Evolutionary conservation across 1,140 invertebrate genomes (phyloP).

Genomic region (Drosophila neocordata): DNA sequence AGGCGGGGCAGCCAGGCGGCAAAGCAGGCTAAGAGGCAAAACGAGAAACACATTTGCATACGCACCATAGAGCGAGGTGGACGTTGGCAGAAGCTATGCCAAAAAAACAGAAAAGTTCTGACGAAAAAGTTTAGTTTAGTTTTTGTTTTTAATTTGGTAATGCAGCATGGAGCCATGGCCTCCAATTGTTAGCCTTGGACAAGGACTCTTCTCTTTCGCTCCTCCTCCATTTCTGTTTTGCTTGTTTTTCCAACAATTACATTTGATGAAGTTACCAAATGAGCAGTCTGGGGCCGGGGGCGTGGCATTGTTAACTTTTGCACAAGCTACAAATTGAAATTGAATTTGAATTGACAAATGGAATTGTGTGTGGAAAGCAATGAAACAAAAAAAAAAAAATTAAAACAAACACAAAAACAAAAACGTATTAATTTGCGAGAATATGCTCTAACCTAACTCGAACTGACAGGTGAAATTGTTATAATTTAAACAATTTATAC

Average conservation of each 20-base stretch:
- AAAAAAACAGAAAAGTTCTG: constrained; percentile 34
- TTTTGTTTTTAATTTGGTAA: constrained; percentile 79
- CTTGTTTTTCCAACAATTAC: constrained; percentile 55
- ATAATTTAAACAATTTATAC: not conserved
- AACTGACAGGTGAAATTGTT: not conserved
- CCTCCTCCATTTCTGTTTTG: constrained; percentile 21
- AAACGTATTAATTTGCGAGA: not conserved
- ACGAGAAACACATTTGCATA: constrained; percentile 69
- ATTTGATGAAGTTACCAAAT: constrained; percentile 55
- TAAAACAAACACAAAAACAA: constrained; percentile 10
- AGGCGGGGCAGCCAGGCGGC: constrained; percentile 10
- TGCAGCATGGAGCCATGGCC: constrained; percentile 57
- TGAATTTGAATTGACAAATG: constrained; percentile 58
- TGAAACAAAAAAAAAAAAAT: constrained; percentile 19
- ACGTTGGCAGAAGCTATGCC: constrained; percentile 1
- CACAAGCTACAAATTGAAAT: constrained; percentile 46
- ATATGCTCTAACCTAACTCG: not conserved
- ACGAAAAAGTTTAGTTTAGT: constrained; percentile 64
- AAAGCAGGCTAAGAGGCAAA: constrained; percentile 57
- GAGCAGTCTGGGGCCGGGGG: constrained; percentile 29
- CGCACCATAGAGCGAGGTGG: constrained; percentile 50
- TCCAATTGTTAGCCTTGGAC: constrained; percentile 71
- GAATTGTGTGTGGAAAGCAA: constrained; percentile 35
- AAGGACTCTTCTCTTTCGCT: constrained; percentile 40
- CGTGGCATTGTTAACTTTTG: constrained; percentile 54